Conservation (phyloP, 2,797 vertebrate genomes). For the Tragopan temminckii region DNA sequence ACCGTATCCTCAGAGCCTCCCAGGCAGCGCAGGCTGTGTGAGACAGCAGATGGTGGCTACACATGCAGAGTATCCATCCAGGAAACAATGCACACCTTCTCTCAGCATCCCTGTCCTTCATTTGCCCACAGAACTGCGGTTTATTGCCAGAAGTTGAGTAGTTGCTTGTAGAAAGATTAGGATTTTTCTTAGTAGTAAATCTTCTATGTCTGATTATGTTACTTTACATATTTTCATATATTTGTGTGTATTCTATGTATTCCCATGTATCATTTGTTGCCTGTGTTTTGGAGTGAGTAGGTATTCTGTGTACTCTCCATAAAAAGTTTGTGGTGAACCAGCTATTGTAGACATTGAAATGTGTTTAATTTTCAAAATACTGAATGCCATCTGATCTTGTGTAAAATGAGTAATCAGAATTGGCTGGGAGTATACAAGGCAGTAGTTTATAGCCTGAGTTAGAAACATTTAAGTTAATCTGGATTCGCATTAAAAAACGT, state of each 20-base stretch:
- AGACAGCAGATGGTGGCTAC: conserved; percentile 1
- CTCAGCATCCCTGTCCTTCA: not conserved
- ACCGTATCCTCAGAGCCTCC: not conserved
- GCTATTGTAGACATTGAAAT: not conserved
- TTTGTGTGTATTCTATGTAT: too few relatives aligned
- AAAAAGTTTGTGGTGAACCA: not conserved
- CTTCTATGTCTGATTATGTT: not conserved
- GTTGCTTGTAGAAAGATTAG: not conserved
- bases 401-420: not conserved
- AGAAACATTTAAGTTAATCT: not conserved
- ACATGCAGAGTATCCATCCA: not conserved
- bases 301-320: not conserved
- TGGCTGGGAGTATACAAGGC: not conserved
- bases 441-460: fast-evolving
- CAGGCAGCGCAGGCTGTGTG: not conserved
- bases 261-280: not conserved
- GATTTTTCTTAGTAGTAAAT: not conserved
- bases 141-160: not conserved
- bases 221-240: not conserved
- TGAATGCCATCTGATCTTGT: not conserved
- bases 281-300: not conserved
- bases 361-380: not conserved
- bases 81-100: not conserved
- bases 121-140: not conserved
- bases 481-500: not conserved